phyloP scores from a whole-genome alignment of 2,888 invertebrate species.

The Siphlonurus alternatus region DNA sequence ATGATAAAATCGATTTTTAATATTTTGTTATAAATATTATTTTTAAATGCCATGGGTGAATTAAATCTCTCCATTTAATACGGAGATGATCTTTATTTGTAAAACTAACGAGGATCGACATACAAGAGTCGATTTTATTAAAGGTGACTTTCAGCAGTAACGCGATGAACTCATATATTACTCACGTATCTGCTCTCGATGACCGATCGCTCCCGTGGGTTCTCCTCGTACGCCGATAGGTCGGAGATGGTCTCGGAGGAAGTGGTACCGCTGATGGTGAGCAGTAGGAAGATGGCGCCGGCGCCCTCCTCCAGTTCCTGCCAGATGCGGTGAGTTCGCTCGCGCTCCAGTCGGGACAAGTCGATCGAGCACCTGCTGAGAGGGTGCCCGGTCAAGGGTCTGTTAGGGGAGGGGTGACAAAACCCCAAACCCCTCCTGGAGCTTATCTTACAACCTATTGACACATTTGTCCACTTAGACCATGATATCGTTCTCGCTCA shows the following conservation, averaged over 20 bases:
- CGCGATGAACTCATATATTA: constrained; percentile 16
- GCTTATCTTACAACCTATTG: not conserved
- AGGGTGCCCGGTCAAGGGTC: too few species aligned
- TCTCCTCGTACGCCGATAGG: constrained; percentile 67
- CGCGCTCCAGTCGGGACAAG: constrained; percentile 64
- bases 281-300: constrained; percentile 59
- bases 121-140: too few species aligned
- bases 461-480: not conserved
- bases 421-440: not conserved
- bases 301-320: constrained; percentile 79
- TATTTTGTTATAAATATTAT: too few species aligned
- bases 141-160: too few species aligned
- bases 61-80: too few species aligned
- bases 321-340: constrained; percentile 82
- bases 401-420: not conserved
- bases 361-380: constrained; percentile 66
- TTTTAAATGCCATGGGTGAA: too few species aligned
- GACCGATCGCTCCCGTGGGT: constrained; percentile 47
- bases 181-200: constrained; percentile 54
- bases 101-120: too few species aligned
- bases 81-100: too few species aligned
- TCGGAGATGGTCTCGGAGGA: constrained; percentile 87
- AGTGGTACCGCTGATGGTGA: constrained; percentile 90
- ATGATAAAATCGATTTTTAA: too few species aligned
- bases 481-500: too few species aligned